Evolutionary conservation across 1,140 invertebrate species (phyloP).

Genomic region (Aethina tumida): DNA sequence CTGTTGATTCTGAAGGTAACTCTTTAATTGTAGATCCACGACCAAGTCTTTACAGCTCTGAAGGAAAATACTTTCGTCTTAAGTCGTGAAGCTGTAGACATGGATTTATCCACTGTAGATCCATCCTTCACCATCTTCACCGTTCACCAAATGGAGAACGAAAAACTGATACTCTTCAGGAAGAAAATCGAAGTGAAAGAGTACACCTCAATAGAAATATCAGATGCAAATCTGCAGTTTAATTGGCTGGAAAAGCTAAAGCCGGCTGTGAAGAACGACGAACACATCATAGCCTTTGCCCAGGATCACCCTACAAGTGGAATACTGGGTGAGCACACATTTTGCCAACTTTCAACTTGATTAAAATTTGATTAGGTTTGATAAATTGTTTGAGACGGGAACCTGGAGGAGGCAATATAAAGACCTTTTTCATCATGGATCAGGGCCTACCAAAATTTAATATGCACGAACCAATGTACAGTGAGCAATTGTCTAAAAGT

Average conservation of each 20-base stretch:
- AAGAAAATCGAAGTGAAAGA: constrained; percentile 5
- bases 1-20: neutral
- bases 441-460: constrained; percentile 53
- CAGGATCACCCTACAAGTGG: constrained; percentile 59
- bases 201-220: constrained; percentile 7
- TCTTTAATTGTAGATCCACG: constrained; percentile 26
- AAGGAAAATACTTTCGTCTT: constrained; percentile 40
- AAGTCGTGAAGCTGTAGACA: constrained; percentile 35
- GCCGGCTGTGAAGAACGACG: constrained; percentile 42
- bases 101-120: no score
- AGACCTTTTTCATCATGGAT: constrained; percentile 54
- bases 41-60: constrained; percentile 33
- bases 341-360: no score
- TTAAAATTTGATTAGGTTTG: no score
- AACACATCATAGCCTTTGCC: constrained; percentile 45
- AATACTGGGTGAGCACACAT: constrained; percentile 67
- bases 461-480: constrained; percentile 50
- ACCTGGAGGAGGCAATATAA: constrained; percentile 38
- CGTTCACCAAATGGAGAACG: constrained; percentile 34
- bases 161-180: constrained; percentile 35
- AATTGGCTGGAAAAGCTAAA: constrained; percentile 45
- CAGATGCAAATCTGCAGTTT: constrained; percentile 16
- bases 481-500: constrained; percentile 46
- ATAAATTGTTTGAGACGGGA: constrained; percentile 64
- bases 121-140: constrained; percentile 34